Conservation (phyloP, 2,888 invertebrate species). For the Melieria picta region DNA sequence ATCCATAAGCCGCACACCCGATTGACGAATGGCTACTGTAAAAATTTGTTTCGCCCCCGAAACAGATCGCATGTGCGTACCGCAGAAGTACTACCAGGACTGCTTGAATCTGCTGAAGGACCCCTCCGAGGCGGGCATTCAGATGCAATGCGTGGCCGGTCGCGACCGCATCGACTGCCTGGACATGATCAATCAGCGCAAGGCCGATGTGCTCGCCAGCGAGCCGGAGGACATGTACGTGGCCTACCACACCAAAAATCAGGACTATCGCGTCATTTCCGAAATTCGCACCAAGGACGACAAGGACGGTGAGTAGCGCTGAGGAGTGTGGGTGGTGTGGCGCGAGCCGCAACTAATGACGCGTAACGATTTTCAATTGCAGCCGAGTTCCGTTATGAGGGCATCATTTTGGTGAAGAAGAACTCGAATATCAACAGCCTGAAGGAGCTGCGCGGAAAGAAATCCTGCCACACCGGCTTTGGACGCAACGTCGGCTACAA, state of each 20-base stretch:
- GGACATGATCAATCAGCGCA: constrained; percentile 76
- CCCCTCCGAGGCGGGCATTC: constrained; percentile 65
- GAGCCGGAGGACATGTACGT: constrained; percentile 92
- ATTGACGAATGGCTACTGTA: too few relatives aligned
- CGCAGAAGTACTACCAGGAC: constrained; percentile 71
- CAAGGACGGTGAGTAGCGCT: constrained; percentile 71
- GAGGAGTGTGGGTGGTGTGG: neutral
- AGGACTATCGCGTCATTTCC: constrained; percentile 79
- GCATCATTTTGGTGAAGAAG: constrained; percentile 83
- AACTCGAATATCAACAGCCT: constrained; percentile 75
- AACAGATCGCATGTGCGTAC: constrained; percentile 80
- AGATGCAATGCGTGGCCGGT: constrained; percentile 77
- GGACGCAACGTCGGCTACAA: constrained; percentile 91
- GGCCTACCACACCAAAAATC: constrained; percentile 76
- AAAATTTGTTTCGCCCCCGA: neutral
- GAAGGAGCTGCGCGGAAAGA: constrained; percentile 77
- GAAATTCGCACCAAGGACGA: constrained; percentile 82
- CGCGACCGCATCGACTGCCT: constrained; percentile 78
- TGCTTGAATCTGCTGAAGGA: constrained; percentile 70
- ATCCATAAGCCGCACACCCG: neutral
- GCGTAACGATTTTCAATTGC: constrained; percentile 29
- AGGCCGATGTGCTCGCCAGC: constrained; percentile 83
- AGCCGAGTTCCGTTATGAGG: constrained; percentile 84
- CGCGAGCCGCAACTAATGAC: neutral
- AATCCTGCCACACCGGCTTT: constrained; percentile 88